phyloP scores from a whole-genome alignment of 2,113 vertebrate species.

The Chionomys nivalis region DNA sequence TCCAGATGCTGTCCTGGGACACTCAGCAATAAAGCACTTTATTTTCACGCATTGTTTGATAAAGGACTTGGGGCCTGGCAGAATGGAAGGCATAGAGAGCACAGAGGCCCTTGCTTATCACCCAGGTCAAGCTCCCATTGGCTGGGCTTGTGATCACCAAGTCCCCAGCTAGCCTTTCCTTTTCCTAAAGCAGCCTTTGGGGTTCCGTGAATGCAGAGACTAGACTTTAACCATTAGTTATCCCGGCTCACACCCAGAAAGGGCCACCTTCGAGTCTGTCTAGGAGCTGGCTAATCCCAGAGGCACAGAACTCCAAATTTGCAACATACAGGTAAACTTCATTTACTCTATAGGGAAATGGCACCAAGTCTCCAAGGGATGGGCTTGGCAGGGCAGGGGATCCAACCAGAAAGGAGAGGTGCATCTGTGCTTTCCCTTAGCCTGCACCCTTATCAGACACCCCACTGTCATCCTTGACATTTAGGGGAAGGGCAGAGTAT shows the following conservation, averaged over 20 bases:
- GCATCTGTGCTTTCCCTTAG: neutral
- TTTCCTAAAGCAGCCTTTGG: neutral
- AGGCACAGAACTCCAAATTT: neutral
- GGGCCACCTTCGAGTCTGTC: neutral
- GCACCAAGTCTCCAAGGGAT: neutral
- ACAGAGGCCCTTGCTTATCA: neutral
- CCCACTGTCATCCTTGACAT: neutral
- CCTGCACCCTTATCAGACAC: no score
- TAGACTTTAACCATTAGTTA: neutral
- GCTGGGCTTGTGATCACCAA: neutral
- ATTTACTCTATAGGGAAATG: neutral
- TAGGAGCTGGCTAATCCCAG: neutral
- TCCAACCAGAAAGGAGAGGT: neutral
- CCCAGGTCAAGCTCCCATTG: neutral
- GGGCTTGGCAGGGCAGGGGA: neutral
- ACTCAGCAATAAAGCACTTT: constrained; percentile 77
- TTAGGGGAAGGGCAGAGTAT: neutral
- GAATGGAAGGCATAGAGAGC: neutral
- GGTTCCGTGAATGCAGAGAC: neutral
- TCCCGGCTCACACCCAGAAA: neutral
- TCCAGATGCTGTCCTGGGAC: constrained; percentile 26
- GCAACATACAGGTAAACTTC: neutral
- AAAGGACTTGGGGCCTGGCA: neutral
- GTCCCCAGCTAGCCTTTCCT: no score
- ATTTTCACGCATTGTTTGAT: constrained; percentile 53